phyloP scores from a whole-genome alignment of 1,140 invertebrate species.

The Caenorhabditis briggsae region DNA sequence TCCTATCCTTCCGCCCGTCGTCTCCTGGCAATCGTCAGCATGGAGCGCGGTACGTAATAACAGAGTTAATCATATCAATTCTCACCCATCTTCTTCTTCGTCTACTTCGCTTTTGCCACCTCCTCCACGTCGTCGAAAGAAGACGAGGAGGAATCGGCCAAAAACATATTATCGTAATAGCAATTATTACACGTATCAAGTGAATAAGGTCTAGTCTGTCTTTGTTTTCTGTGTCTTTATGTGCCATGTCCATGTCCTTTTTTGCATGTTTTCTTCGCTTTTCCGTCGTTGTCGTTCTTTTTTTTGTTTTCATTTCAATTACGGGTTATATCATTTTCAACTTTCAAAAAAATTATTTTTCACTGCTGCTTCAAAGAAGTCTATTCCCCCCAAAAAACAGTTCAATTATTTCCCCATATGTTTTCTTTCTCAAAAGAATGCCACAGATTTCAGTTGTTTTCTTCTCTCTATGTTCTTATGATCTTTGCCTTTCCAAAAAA shows the following conservation, averaged over 20 bases:
- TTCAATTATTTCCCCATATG: constrained; percentile 12
- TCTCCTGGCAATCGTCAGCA: constrained; percentile 59
- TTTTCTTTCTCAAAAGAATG: constrained; percentile 57
- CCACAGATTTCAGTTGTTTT: constrained; percentile 56
- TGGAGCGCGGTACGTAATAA: constrained; percentile 64
- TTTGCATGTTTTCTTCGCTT: constrained; percentile 53
- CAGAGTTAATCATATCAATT: constrained; percentile 13
- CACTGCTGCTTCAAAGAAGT: constrained; percentile 53
- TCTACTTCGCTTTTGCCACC: constrained; percentile 37
- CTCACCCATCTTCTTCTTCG: background rate
- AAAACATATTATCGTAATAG: constrained; percentile 42
- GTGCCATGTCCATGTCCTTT: constrained; percentile 58
- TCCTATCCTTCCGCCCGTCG: constrained; percentile 52
- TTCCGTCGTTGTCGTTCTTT: constrained; percentile 4
- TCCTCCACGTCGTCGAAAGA: constrained; percentile 52
- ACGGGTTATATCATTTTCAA: constrained; percentile 51
- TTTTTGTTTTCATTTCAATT: constrained; percentile 5
- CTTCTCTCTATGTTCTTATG: constrained; percentile 54
- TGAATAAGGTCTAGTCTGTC: constrained; percentile 26
- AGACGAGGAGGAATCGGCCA: constrained; percentile 52
- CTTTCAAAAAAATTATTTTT: background rate
- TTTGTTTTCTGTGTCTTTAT: background rate
- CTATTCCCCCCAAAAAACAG: constrained; percentile 19
- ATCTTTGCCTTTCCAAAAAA: constrained; percentile 36
- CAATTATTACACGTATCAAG: constrained; percentile 41